Conservation (phyloP, 2,888 invertebrate genomes). For the Agrotis ipsilon region DNA sequence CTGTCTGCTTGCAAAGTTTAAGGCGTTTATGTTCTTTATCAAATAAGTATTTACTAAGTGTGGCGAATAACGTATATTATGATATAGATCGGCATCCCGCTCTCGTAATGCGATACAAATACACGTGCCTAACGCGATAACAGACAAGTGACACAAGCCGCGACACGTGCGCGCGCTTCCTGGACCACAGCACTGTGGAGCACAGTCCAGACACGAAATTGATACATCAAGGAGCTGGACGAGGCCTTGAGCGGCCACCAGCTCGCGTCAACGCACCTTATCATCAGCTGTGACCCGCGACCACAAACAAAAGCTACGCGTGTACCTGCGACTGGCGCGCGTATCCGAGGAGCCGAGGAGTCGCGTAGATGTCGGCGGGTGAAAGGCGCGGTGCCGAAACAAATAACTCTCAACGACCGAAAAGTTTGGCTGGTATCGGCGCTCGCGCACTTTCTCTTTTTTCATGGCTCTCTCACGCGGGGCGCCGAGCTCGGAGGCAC, state of each 20-base stretch:
- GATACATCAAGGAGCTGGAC: slow-evolving; percentile 15
- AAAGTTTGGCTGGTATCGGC: slow-evolving; percentile 79
- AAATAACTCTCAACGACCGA: slow-evolving; percentile 82
- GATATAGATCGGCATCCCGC: slow-evolving; percentile 48
- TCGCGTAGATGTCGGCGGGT: slow-evolving; percentile 63
- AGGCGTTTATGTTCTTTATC: slow-evolving; percentile 4
- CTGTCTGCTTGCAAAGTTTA: neutral
- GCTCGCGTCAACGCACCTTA: slow-evolving; percentile 62
- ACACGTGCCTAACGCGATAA: slow-evolving; percentile 60
- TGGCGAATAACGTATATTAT: slow-evolving; percentile 17
- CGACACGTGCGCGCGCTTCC: slow-evolving; percentile 51
- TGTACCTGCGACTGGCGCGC: neutral
- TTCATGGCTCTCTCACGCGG: slow-evolving; percentile 73
- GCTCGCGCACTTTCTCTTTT: slow-evolving; percentile 86
- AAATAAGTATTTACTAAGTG: slow-evolving; percentile 5
- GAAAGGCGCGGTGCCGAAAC: slow-evolving; percentile 78
- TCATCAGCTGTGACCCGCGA: slow-evolving; percentile 61
- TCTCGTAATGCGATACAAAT: slow-evolving; percentile 56
- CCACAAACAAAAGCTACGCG: slow-evolving; percentile 40
- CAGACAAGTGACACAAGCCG: slow-evolving; percentile 41
- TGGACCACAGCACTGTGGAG: slow-evolving; percentile 24
- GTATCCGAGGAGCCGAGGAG: slow-evolving; percentile 9
- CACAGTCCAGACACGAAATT: slow-evolving; percentile 27
- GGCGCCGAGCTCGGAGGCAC: slow-evolving; percentile 8
- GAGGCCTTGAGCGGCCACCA: slow-evolving; percentile 41